Conservation (phyloP, 2,113 vertebrate species). For the Isichthys henryi region DNA sequence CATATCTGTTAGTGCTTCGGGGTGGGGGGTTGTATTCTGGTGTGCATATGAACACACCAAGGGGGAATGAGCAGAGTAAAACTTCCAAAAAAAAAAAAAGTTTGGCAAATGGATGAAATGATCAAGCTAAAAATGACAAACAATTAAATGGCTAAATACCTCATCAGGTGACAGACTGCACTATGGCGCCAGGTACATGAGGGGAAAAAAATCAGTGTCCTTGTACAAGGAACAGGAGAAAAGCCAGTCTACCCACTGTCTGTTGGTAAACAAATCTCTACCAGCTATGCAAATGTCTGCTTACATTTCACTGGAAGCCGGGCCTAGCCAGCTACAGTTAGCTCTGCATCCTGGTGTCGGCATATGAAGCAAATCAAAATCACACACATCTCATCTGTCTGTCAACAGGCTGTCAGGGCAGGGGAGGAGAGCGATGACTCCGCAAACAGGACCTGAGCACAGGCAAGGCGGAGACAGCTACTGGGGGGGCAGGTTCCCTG, state of each 20-base stretch:
- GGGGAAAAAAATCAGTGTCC: conserved; percentile 59
- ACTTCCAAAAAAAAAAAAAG: neutral
- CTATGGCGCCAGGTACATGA: neutral
- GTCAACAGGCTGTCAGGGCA: conserved; percentile 26
- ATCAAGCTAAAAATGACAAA: neutral
- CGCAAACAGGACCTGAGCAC: conserved; percentile 53
- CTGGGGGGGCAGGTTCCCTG: conserved; percentile 29
- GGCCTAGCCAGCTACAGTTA: conserved; percentile 51
- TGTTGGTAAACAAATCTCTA: conserved; percentile 67
- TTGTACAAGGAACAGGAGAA: conserved; percentile 17
- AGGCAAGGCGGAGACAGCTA: conserved; percentile 35
- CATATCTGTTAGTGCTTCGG: neutral
- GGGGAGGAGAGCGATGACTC: conserved; percentile 26
- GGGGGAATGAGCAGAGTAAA: neutral
- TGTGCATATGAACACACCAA: neutral
- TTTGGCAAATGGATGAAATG: neutral
- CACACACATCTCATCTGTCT: conserved; percentile 43
- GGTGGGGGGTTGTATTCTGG: neutral
- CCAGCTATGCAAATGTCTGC: conserved; percentile 62
- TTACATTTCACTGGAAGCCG: conserved; percentile 41
- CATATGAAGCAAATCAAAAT: conserved; percentile 57
- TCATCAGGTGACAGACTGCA: neutral
- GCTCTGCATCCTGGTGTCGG: conserved; percentile 38
- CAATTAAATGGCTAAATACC: neutral
- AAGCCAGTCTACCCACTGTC: conserved; percentile 29